Conservation (phyloP, 2,888 invertebrate genomes). For the Chirona hameri region DNA sequence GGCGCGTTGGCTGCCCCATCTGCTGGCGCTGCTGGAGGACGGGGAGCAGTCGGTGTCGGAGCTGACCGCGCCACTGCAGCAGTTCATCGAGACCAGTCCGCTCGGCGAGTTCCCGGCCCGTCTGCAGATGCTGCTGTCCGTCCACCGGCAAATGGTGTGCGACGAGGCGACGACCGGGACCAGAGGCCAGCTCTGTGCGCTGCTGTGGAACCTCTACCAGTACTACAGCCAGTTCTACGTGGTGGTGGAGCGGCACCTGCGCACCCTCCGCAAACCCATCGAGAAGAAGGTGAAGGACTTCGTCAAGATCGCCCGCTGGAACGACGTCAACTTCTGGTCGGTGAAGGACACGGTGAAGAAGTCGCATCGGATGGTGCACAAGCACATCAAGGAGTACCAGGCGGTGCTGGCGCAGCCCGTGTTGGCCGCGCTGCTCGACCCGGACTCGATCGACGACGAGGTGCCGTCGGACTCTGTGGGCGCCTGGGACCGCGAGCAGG, state of each 20-base stretch:
- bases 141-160: constrained; percentile 69
- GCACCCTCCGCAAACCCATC: constrained; percentile 69
- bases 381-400: constrained; percentile 67
- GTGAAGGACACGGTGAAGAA: constrained; percentile 84
- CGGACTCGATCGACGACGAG: not conserved
- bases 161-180: constrained; percentile 32
- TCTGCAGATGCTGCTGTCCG: constrained; percentile 70
- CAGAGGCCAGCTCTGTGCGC: constrained; percentile 35
- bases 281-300: constrained; percentile 89
- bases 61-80: constrained; percentile 61
- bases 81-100: constrained; percentile 77
- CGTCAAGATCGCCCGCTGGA: constrained; percentile 92
- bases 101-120: constrained; percentile 79
- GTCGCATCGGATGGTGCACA: constrained; percentile 80
- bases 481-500: not conserved
- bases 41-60: constrained; percentile 46
- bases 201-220: constrained; percentile 72
- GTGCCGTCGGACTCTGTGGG: not conserved
- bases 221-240: constrained; percentile 77
- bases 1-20: constrained; percentile 41
- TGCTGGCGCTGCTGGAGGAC: constrained; percentile 25
- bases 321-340: constrained; percentile 90
- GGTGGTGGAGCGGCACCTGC: constrained; percentile 62
- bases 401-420: constrained; percentile 3
- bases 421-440: not conserved